These are phyloP conservation scores for Globodera rostochiensis DNA, from an alignment of 1,140 invertebrate genomes.

Conservation along the genomic window DNA sequence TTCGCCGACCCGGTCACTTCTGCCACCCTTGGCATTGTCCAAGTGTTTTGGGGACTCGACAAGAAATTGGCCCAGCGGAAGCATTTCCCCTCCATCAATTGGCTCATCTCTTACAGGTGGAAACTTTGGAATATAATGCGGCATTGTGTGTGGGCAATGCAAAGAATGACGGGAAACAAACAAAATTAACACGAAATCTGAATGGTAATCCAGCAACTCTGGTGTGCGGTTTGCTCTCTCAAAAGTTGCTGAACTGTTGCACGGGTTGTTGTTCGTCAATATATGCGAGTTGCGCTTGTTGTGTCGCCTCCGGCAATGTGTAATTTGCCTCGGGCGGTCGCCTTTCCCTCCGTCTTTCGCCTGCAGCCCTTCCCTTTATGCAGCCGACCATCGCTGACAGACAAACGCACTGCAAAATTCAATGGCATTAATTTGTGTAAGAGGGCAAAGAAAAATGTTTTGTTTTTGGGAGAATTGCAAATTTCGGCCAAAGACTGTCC, in stretches of 20 bases:
- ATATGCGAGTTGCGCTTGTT: slow-evolving; percentile 52
- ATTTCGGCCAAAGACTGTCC: slow-evolving; percentile 3
- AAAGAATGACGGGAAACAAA: neutral
- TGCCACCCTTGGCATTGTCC: slow-evolving; percentile 96
- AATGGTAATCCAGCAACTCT: neutral
- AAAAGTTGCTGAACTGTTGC: slow-evolving; percentile 59
- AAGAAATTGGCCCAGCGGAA: slow-evolving; percentile 99
- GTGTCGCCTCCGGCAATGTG: slow-evolving; percentile 58
- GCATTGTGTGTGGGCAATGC: neutral
- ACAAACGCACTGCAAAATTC: slow-evolving; percentile 50
- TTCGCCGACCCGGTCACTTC: slow-evolving; percentile 99
- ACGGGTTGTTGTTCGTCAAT: slow-evolving; percentile 52
- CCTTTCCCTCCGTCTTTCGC: neutral
- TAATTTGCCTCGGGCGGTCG: slow-evolving; percentile 46
- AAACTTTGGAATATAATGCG: no score
- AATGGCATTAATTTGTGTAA: neutral
- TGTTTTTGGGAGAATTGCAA: neutral
- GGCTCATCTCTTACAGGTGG: slow-evolving; percentile 92
- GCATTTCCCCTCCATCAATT: slow-evolving; percentile 99
- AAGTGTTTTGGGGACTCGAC: slow-evolving; percentile 99
- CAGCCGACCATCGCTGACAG: slow-evolving; percentile 36
- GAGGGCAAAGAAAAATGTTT: neutral
- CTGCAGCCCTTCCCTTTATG: slow-evolving; percentile 46
- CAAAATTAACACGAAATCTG: neutral
- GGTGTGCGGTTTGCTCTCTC: slow-evolving; percentile 17